Percentiles rank a stretch among this genome's conserved stretches.
Conservation (phyloP, 2,888 invertebrate species). For the Ochropleura leucogaster region DNA sequence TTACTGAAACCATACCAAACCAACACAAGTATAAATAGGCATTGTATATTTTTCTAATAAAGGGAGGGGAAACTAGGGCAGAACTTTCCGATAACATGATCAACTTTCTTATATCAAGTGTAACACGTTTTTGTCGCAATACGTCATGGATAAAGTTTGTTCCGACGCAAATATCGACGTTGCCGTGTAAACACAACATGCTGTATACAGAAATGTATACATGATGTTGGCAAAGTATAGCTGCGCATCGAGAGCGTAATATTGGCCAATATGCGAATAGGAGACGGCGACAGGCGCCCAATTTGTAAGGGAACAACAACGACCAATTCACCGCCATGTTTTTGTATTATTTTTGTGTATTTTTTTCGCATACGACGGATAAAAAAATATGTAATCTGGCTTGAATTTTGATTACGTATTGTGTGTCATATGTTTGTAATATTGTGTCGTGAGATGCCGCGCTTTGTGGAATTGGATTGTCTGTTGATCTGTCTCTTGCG, state of each 20-base stretch:
- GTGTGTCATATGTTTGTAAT: conserved; percentile 56
- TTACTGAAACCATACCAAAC: conserved; percentile 25
- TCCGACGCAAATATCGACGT: conserved; percentile 63
- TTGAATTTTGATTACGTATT: conserved; percentile 63
- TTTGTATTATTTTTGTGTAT: conserved; percentile 68
- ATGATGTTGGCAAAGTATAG: conserved; percentile 65
- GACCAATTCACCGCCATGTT: conserved; percentile 68
- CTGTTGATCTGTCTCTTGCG: conserved; percentile 31
- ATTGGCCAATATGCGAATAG: conserved; percentile 80
- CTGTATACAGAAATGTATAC: conserved; percentile 56
- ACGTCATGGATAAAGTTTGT: conserved; percentile 67
- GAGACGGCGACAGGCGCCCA: conserved; percentile 78
- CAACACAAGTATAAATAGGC: conserved; percentile 48
- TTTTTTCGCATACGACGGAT: conserved; percentile 56
- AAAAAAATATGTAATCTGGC: conserved; percentile 62
- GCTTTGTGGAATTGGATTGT: conserved; percentile 42
- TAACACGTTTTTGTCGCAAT: conserved; percentile 67
- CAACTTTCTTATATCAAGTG: conserved; percentile 68
- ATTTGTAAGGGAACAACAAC: conserved; percentile 78
- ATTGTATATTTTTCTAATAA: conserved; percentile 58
- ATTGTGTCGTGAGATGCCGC: conserved; percentile 23
- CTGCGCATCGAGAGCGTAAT: conserved; percentile 73
- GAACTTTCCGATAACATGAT: conserved; percentile 68
- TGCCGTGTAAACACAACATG: conserved; percentile 66
- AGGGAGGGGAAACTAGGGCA: conserved; percentile 64